Percentiles rank a stretch among this genome's conserved stretches.
These are phyloP conservation scores for Strix occidentalis DNA, from an alignment of 2,797 vertebrate species.

Conservation along the genomic window DNA sequence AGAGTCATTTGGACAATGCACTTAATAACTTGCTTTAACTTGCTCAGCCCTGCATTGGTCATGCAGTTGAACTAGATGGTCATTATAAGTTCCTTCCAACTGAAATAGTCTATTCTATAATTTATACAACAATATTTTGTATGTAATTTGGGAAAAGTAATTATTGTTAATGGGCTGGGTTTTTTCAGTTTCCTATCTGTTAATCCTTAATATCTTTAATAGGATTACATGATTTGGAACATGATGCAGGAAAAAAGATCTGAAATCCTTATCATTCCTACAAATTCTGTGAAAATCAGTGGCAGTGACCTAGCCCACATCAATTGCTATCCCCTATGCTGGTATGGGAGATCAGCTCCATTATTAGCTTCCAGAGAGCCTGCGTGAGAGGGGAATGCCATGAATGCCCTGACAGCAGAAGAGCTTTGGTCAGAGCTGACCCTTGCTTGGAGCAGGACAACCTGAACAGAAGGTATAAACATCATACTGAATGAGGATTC, in stretches of 20 bases:
- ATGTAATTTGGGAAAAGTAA: background rate
- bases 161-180: background rate
- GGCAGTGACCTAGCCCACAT: background rate
- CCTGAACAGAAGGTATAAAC: background rate
- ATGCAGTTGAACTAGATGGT: background rate
- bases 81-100: fast-evolving
- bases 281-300: background rate
- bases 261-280: background rate
- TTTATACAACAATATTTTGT: background rate
- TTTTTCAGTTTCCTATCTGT: background rate
- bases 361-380: background rate
- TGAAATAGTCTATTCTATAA: background rate
- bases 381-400: fast-evolving
- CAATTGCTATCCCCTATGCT: background rate
- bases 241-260: background rate
- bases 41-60: background rate
- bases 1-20: background rate
- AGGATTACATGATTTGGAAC: background rate
- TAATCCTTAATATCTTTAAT: background rate
- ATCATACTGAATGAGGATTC: background rate
- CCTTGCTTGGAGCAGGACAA: background rate
- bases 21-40: background rate
- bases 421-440: background rate
- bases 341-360: background rate
- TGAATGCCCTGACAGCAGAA: background rate